These are phyloP conservation scores for Ceratitis capitata DNA, from an alignment of 1,140 invertebrate species.

Conservation along the genomic window DNA sequence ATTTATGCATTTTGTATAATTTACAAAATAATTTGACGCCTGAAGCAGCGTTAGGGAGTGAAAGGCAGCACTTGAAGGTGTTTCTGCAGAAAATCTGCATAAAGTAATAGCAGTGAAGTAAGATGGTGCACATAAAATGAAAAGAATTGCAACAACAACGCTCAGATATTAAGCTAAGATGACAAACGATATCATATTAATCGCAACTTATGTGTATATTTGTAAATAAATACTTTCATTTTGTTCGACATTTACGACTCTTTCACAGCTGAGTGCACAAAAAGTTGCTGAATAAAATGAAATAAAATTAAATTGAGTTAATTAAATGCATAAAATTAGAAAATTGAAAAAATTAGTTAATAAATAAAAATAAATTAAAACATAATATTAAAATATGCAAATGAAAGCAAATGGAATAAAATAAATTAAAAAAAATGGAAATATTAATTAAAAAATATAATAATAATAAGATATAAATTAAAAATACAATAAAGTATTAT, in stretches of 20 bases:
- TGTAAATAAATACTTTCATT: background rate
- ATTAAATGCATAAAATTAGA: too few species aligned
- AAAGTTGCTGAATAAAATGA: background rate
- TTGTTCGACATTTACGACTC: background rate
- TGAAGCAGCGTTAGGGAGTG: background rate
- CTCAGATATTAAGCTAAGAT: too few species aligned
- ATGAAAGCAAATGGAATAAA: too few species aligned
- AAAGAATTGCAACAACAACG: background rate
- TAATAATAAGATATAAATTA: too few species aligned
- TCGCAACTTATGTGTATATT: background rate
- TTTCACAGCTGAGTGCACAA: background rate
- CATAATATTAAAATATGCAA: too few species aligned
- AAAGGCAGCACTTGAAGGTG: constrained; percentile 1
- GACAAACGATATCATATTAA: background rate
- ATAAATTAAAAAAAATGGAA: too few species aligned
- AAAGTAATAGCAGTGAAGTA: background rate
- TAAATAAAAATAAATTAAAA: too few species aligned
- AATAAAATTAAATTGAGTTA: background rate
- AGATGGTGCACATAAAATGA: background rate
- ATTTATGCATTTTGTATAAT: background rate
- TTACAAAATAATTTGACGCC: background rate
- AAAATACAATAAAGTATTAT: too few species aligned
- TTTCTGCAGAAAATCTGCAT: background rate
- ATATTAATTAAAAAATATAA: too few species aligned
- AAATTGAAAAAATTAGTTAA: too few species aligned